Evolutionary conservation across 2,113 vertebrate species (phyloP).

Genomic region (Muntiacus reevesi): DNA sequence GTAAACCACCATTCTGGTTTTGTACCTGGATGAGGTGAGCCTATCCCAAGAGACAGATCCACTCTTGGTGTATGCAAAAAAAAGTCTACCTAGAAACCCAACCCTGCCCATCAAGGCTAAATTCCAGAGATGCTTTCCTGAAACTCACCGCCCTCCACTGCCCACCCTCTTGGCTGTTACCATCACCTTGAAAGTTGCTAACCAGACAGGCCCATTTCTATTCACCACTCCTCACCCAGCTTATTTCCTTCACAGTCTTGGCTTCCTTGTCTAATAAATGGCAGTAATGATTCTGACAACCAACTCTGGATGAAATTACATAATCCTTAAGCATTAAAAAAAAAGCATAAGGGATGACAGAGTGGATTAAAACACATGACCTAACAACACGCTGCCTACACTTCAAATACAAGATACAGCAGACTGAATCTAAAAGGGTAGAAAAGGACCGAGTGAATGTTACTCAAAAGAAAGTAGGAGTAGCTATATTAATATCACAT

Average conservation of each 20-base stretch:
- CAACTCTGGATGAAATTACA: background rate
- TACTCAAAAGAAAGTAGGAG: background rate
- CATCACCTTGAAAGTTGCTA: background rate
- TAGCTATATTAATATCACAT: background rate
- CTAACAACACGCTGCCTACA: background rate
- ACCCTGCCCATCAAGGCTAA: background rate
- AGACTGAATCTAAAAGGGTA: background rate
- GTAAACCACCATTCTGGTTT: background rate
- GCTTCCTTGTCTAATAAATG: background rate
- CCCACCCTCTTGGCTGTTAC: background rate
- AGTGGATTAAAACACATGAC: background rate
- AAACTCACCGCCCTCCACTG: background rate
- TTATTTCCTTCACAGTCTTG: background rate
- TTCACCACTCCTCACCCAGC: background rate
- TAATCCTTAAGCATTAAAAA: background rate
- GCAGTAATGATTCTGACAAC: background rate
- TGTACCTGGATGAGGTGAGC: background rate
- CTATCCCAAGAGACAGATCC: background rate
- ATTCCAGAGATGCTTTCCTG: background rate
- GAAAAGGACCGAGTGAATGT: background rate
- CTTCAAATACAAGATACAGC: background rate
- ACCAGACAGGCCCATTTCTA: accelerated
- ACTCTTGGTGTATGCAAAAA: too few relatives aligned
- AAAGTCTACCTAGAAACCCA: background rate
- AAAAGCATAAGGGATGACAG: background rate